A percentile compares a stretch with the other conserved stretches of the same genome.
phyloP scores from a whole-genome alignment of 30 jellyfish, hydroid and myxozoan species.

The Aurelia aurita complex sp. Pacific region DNA sequence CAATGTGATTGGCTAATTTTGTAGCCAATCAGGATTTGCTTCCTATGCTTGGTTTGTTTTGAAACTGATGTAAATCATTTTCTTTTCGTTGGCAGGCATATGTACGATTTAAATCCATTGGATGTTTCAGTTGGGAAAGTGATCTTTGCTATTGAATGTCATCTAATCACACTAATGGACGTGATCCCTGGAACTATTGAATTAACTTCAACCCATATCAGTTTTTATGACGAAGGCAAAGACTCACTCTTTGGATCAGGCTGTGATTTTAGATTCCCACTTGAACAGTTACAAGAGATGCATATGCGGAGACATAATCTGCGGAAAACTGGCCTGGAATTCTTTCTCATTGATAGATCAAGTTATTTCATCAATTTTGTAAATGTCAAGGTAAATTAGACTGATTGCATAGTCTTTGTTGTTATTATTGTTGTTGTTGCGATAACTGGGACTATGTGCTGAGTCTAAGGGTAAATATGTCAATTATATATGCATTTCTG shows the following conservation, averaged over 20 bases:
- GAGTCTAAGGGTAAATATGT: too few relatives aligned
- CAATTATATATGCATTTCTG: too few relatives aligned
- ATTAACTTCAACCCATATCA: conserved; percentile 74
- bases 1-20: too few relatives aligned
- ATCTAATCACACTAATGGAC: conserved; percentile 81
- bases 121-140: conserved; percentile 58
- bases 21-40: too few relatives aligned
- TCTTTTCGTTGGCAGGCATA: conserved; percentile 49
- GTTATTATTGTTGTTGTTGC: neutral
- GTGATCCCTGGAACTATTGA: conserved; percentile 84
- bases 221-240: conserved; percentile 77
- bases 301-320: conserved; percentile 82
- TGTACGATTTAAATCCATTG: conserved; percentile 67
- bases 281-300: conserved; percentile 86
- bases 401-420: neutral
- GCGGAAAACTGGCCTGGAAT: conserved; percentile 88
- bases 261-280: conserved; percentile 78
- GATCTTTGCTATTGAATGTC: conserved; percentile 49
- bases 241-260: conserved; percentile 78
- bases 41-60: too few relatives aligned
- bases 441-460: neutral
- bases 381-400: conserved; percentile 47
- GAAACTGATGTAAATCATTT: neutral
- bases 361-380: conserved; percentile 79
- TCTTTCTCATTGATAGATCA: conserved; percentile 82